Conservation (phyloP, 2,888 invertebrate species). For the Gryllus longicercus region DNA sequence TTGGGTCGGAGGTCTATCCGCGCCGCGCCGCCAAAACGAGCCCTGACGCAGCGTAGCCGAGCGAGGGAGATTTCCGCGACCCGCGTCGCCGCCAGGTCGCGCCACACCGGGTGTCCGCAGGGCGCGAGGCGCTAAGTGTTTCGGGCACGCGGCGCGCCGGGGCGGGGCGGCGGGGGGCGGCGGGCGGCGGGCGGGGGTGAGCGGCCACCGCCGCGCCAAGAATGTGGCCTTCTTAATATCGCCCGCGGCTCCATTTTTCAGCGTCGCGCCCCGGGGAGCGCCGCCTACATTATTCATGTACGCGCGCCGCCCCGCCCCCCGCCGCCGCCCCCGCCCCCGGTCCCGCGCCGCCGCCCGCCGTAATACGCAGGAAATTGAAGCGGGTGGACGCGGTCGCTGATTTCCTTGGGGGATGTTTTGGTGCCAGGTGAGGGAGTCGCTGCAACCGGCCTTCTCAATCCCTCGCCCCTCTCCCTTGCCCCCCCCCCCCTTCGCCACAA, state of each 20-base stretch:
- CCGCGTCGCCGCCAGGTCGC: too few species aligned
- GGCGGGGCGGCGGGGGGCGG: neutral
- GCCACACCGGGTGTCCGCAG: too few species aligned
- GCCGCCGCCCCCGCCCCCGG: too few species aligned
- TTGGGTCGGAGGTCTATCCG: too few species aligned
- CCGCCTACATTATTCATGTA: slow-evolving; percentile 17
- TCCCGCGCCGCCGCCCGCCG: neutral
- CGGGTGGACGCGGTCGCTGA: too few species aligned
- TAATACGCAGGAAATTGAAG: neutral
- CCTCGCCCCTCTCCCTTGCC: neutral
- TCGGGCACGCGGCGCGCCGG: too few species aligned
- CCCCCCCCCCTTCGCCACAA: neutral
- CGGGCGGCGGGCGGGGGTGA: neutral
- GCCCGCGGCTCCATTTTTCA: slow-evolving; percentile 1
- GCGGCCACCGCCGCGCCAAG: neutral
- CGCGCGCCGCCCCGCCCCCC: neutral
- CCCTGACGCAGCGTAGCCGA: too few species aligned
- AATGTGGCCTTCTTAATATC: slow-evolving; percentile 7
- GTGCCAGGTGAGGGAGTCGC: too few species aligned
- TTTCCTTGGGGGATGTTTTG: too few species aligned
- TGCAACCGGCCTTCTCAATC: neutral
- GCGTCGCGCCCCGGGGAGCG: slow-evolving; percentile 5
- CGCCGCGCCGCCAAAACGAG: too few species aligned
- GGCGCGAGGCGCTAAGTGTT: too few species aligned
- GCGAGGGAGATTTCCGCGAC: too few species aligned